Conservation (phyloP, 2,888 invertebrate genomes). For the Auanema sp. region DNA sequence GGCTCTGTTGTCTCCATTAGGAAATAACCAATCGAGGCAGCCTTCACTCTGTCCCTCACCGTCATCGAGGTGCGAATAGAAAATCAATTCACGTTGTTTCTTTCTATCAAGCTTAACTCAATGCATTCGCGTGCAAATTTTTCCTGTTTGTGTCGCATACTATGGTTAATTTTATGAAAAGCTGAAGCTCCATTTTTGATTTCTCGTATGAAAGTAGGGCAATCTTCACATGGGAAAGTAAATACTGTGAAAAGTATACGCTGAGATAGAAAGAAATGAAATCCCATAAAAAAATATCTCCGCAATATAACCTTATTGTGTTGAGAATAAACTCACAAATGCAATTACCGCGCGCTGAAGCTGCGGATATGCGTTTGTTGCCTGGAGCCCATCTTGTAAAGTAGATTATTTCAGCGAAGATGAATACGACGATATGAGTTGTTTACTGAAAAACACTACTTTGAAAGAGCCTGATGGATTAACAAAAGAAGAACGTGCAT, state of each 20-base stretch:
- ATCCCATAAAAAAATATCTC: too few relatives aligned
- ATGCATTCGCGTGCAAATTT: background rate
- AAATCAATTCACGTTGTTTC: too few relatives aligned
- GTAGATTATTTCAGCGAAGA: slow-evolving; percentile 17
- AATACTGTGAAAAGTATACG: background rate
- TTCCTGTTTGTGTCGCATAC: background rate
- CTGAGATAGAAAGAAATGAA: background rate
- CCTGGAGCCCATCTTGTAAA: background rate
- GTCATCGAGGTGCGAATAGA: slow-evolving; percentile 10
- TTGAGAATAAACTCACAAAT: too few relatives aligned
- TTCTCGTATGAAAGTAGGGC: background rate
- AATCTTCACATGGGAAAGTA: background rate
- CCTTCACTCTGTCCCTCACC: slow-evolving; percentile 18
- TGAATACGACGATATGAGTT: slow-evolving; percentile 23
- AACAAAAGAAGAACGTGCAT: slow-evolving; percentile 49
- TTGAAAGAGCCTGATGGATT: slow-evolving; percentile 31
- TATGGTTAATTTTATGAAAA: background rate
- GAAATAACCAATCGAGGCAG: slow-evolving; percentile 11
- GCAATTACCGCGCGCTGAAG: too few relatives aligned
- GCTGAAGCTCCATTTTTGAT: background rate
- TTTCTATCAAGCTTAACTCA: background rate
- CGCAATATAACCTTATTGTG: too few relatives aligned
- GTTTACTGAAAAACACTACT: slow-evolving; percentile 2
- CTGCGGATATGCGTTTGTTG: too few relatives aligned
- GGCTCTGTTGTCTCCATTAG: slow-evolving; percentile 40